These are phyloP conservation scores for Latrodectus elegans DNA, from an alignment of 2,888 invertebrate species.

Conservation along the genomic window DNA sequence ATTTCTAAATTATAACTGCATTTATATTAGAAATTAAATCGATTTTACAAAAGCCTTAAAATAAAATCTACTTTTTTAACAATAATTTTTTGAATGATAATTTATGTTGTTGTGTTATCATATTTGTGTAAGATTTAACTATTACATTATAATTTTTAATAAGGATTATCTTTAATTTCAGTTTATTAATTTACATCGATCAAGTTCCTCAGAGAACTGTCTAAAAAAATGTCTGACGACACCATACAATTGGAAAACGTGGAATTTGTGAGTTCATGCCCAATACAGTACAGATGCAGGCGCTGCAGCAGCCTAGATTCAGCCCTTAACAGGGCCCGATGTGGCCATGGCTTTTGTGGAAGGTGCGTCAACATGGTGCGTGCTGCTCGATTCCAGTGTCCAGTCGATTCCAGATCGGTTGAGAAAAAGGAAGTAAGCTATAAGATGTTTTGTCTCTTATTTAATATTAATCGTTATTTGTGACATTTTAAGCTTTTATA, in stretches of 20 bases:
- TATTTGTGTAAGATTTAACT: too few species aligned
- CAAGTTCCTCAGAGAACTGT: background rate
- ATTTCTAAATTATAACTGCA: too few species aligned
- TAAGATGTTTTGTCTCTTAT: too few species aligned
- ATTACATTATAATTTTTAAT: background rate
- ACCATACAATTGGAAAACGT: constrained; percentile 58
- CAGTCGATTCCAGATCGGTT: constrained; percentile 58
- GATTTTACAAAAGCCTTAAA: too few species aligned
- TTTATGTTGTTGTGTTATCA: too few species aligned
- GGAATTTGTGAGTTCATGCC: constrained; percentile 60
- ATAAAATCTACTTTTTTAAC: too few species aligned
- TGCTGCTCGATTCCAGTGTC: constrained; percentile 63
- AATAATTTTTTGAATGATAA: too few species aligned
- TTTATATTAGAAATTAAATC: too few species aligned
- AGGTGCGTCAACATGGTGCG: constrained; percentile 52
- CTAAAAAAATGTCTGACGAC: constrained; percentile 22
- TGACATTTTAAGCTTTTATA: too few species aligned
- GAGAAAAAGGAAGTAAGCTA: constrained; percentile 62
- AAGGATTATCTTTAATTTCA: background rate
- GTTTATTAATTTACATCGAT: background rate
- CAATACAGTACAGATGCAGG: constrained; percentile 54
- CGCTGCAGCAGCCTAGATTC: constrained; percentile 56
- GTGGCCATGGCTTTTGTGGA: constrained; percentile 62
- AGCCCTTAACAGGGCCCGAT: constrained; percentile 39
- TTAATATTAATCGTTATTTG: too few species aligned